These are phyloP conservation scores for Cheilosia vernalis DNA, from an alignment of 2,888 invertebrate species.

Conservation along the genomic window DNA sequence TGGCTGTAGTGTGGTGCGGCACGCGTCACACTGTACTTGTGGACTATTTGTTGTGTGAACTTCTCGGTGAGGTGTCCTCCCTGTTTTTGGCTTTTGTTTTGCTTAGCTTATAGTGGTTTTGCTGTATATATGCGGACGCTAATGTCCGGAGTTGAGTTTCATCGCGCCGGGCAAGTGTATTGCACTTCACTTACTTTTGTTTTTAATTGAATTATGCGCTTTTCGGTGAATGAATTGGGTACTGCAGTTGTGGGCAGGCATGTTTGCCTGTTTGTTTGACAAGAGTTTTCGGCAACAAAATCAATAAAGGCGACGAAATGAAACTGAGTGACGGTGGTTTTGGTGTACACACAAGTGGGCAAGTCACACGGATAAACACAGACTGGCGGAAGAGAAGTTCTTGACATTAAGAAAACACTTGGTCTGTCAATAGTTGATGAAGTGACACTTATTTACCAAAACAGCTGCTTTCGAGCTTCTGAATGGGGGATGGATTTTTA, in stretches of 20 bases:
- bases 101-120: conserved; percentile 6
- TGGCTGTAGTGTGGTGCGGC: conserved; percentile 31
- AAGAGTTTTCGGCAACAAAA: no score
- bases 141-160: conserved; percentile 34
- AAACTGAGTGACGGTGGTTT: no score
- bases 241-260: neutral
- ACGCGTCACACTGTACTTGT: conserved; percentile 30
- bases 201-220: conserved; percentile 20
- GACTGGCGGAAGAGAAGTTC: no score
- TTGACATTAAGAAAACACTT: no score
- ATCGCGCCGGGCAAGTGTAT: conserved; percentile 17
- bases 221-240: conserved; percentile 22
- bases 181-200: conserved; percentile 8
- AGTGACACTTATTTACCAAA: no score
- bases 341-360: no score
- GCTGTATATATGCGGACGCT: neutral
- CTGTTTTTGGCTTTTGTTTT: conserved; percentile 1
- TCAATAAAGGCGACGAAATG: no score
- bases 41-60: conserved; percentile 59
- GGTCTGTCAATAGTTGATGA: no score
- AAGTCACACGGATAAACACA: no score
- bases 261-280: no score
- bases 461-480: no score
- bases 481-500: no score
- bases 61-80: neutral